phyloP scores from a whole-genome alignment of 2,113 vertebrate species.

The Mus pahari region DNA sequence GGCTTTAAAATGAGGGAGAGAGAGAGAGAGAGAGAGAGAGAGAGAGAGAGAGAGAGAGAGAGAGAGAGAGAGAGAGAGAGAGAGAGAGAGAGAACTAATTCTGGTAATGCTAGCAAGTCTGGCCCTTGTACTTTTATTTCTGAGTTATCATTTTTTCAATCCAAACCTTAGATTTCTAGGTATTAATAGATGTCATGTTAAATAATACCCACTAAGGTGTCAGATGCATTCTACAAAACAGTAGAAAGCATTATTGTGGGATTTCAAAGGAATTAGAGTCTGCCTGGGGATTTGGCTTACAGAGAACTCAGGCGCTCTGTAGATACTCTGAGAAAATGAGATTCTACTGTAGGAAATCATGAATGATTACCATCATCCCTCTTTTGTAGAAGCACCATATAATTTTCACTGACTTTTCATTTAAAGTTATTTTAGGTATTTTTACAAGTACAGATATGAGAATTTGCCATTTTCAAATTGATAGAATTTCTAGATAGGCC shows the following conservation, averaged over 20 bases:
- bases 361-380: conserved; percentile 62
- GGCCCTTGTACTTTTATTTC: not conserved
- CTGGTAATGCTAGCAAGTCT: not conserved
- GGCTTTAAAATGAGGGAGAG: not conserved
- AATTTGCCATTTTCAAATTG: conserved; percentile 67
- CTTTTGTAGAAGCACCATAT: conserved; percentile 67
- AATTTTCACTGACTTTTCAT: conserved; percentile 77
- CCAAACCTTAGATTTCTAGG: not conserved
- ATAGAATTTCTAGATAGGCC: conserved; percentile 72
- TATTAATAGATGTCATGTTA: not conserved
- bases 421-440: conserved; percentile 78
- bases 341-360: conserved; percentile 37
- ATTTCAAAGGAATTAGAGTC: not conserved
- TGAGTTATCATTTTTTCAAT: not conserved
- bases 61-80: not conserved
- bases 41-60: not conserved
- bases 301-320: conserved; percentile 30
- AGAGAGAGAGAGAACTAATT: not conserved
- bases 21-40: no score
- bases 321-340: conserved; percentile 50
- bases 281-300: not conserved
- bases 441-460: conserved; percentile 65
- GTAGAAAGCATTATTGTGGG: not conserved
- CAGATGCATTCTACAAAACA: not conserved
- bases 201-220: not conserved